Conservation (phyloP, 2,888 invertebrate genomes). For the Eilema caniola region DNA sequence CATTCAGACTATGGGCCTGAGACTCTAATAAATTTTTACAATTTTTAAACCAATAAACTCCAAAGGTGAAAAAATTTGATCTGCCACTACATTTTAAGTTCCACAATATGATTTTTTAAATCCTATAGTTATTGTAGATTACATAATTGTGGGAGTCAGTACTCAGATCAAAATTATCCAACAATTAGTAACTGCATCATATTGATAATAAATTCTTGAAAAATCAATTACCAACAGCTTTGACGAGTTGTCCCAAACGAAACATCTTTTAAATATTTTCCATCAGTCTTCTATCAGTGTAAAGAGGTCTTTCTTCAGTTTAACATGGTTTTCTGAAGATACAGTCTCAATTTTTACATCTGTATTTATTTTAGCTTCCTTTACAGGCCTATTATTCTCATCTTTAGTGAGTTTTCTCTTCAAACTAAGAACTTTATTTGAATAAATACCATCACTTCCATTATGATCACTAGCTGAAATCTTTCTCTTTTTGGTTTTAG, state of each 20-base stretch:
- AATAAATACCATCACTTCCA: slow-evolving; percentile 62
- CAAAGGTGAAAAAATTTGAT: not conserved
- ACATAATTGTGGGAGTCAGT: not conserved
- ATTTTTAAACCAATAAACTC: not conserved
- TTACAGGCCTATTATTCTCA: slow-evolving; percentile 67
- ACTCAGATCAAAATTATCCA: slow-evolving; percentile 2
- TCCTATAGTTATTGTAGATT: not conserved
- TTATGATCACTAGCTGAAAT: slow-evolving; percentile 69
- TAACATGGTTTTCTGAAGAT: slow-evolving; percentile 52
- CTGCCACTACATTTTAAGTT: not conserved
- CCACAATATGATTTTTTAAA: not conserved
- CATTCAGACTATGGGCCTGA: too few species aligned
- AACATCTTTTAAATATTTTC: not conserved
- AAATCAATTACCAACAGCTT: not conserved
- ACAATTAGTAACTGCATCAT: not conserved
- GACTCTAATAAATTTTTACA: not conserved
- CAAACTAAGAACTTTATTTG: slow-evolving; percentile 73
- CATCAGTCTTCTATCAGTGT: slow-evolving; percentile 70
- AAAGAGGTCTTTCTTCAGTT: slow-evolving; percentile 62
- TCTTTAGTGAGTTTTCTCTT: slow-evolving; percentile 78
- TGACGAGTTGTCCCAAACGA: not conserved
- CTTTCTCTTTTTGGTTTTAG: slow-evolving; percentile 78
- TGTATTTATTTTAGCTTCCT: slow-evolving; percentile 66
- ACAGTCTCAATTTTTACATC: slow-evolving; percentile 51
- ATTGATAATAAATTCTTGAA: not conserved